These are phyloP conservation scores for Amphipyra berbera DNA, from an alignment of 2,888 invertebrate genomes.

Conservation along the genomic window DNA sequence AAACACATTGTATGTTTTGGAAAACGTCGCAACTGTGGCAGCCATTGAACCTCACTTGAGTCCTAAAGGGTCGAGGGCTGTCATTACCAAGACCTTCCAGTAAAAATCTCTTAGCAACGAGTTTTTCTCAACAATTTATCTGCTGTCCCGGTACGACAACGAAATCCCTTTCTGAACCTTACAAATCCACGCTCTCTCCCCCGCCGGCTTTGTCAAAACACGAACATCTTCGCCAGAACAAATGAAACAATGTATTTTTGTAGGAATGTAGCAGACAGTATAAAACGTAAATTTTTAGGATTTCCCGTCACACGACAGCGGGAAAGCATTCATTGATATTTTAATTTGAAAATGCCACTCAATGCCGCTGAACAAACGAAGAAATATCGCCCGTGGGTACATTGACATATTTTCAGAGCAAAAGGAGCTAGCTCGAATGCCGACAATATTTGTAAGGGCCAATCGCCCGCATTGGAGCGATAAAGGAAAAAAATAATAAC, in stretches of 20 bases:
- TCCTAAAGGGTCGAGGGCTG: conserved; percentile 69
- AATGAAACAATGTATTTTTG: conserved; percentile 52
- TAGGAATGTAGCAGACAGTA: conserved; percentile 29
- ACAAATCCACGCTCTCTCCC: conserved; percentile 66
- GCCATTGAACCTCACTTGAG: conserved; percentile 66
- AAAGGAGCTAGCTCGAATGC: conserved; percentile 45
- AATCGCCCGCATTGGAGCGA: conserved; percentile 40
- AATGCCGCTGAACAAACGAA: conserved; percentile 34
- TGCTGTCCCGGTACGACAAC: conserved; percentile 61
- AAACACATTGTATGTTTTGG: conserved; percentile 56
- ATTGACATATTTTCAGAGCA: conserved; percentile 47
- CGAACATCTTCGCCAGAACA: conserved; percentile 62
- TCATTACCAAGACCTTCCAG: conserved; percentile 73
- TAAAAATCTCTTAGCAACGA: conserved; percentile 67
- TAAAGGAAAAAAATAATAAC: conserved; percentile 57
- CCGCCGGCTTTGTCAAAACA: conserved; percentile 65
- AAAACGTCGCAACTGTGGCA: conserved; percentile 55
- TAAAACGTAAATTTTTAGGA: conserved; percentile 22
- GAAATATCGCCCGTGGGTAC: conserved; percentile 24
- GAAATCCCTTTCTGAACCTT: conserved; percentile 71
- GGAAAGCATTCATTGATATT: conserved; percentile 45
- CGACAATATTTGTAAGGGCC: conserved; percentile 39
- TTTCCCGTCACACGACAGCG: conserved; percentile 25
- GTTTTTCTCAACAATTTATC: conserved; percentile 73
- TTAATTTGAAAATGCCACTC: conserved; percentile 54